These are phyloP conservation scores for Metallyticus violacea DNA, from an alignment of 2,888 invertebrate species.

Conservation along the genomic window DNA sequence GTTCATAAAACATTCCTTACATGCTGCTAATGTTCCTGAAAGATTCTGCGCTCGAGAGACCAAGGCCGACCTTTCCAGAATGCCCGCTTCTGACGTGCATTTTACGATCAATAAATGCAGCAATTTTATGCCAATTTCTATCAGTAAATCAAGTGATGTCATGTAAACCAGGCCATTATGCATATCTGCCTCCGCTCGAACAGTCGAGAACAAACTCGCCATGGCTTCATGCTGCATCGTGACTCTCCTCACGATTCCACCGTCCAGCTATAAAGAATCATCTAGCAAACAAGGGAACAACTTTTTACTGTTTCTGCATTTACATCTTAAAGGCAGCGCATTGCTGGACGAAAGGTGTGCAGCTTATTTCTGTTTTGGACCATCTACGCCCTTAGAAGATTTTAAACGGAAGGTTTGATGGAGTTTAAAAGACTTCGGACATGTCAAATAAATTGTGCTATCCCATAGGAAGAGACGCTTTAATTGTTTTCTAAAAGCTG, in stretches of 20 bases:
- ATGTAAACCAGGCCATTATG: background rate
- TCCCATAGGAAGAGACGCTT: no score
- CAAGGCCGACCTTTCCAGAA: no score
- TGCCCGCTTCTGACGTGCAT: no score
- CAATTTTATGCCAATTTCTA: background rate
- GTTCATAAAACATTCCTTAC: background rate
- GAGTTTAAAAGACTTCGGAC: no score
- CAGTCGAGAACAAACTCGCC: background rate
- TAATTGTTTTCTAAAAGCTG: no score
- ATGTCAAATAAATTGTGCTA: no score
- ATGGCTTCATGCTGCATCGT: background rate
- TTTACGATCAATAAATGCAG: background rate
- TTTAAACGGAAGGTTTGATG: no score
- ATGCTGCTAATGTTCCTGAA: background rate
- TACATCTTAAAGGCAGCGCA: background rate
- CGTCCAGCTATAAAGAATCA: background rate
- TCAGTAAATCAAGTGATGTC: background rate
- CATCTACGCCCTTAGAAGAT: no score
- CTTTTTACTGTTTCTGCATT: no score
- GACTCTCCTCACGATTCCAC: background rate
- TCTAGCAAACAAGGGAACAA: no score
- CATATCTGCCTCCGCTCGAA: background rate
- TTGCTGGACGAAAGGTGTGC: no score
- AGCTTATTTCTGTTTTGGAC: no score
- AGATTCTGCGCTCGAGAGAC: background rate